Percentiles rank a stretch among this genome's conserved stretches.
phyloP scores from a whole-genome alignment of 2,113 vertebrate genomes.

The Vanacampus margaritifer region DNA sequence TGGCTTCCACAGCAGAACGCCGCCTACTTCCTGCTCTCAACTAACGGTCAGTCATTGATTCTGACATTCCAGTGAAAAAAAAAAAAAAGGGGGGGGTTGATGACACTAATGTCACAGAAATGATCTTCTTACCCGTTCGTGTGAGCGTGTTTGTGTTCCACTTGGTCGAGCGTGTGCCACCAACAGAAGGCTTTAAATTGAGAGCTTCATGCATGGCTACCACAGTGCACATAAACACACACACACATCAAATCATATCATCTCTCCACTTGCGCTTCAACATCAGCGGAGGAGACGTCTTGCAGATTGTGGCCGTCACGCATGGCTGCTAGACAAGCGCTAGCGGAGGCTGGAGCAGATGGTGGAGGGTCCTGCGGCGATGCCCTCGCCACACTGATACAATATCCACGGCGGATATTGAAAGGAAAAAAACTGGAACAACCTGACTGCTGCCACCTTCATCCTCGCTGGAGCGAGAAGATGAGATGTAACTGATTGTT shows the following conservation, averaged over 20 bases:
- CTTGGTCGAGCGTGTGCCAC: slow-evolving; percentile 42
- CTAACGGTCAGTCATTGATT: slow-evolving; percentile 79
- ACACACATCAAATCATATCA: slow-evolving; percentile 25
- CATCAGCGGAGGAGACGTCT: slow-evolving; percentile 46
- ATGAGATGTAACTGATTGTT: slow-evolving; percentile 53
- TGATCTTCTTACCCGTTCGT: slow-evolving; percentile 12
- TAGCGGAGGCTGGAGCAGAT: slow-evolving; percentile 63
- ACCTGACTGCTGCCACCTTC: slow-evolving; percentile 43
- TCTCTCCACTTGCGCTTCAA: slow-evolving; percentile 26
- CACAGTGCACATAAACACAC: slow-evolving; percentile 22
- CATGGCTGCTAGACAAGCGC: slow-evolving; percentile 61
- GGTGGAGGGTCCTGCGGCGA: slow-evolving; percentile 59
- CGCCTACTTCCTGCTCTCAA: slow-evolving; percentile 94
- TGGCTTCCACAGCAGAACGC: slow-evolving; percentile 97
- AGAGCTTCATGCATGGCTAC: slow-evolving; percentile 49
- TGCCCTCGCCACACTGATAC: slow-evolving; percentile 51
- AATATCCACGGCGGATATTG: slow-evolving; percentile 55
- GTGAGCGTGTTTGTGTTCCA: slow-evolving; percentile 29
- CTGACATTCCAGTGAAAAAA: background rate
- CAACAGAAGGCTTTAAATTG: slow-evolving; percentile 51
- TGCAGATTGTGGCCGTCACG: slow-evolving; percentile 64
- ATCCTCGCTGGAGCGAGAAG: slow-evolving; percentile 36
- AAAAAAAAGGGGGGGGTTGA: background rate
- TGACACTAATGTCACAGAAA: slow-evolving; percentile 27
- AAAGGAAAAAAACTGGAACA: slow-evolving; percentile 23